A percentile compares a stretch with the other conserved stretches of the same genome.
Evolutionary conservation across 2,113 vertebrate genomes (phyloP).

Genomic region (Hipposideros armiger): DNA sequence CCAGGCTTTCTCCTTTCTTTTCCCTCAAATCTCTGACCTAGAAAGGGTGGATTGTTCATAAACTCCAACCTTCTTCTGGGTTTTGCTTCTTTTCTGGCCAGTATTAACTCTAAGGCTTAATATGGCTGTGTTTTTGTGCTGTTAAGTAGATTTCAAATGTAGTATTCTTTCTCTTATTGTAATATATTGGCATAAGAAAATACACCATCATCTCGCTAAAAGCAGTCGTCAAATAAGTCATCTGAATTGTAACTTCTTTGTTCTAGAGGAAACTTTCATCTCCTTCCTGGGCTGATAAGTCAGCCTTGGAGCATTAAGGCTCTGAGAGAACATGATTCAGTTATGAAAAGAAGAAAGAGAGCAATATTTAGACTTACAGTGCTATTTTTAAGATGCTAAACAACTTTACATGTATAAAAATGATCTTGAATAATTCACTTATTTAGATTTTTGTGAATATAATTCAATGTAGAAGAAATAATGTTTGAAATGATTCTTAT

Average conservation of each 20-base stretch:
- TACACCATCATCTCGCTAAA: not conserved
- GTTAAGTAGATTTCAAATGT: conserved; percentile 2
- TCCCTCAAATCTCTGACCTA: not conserved
- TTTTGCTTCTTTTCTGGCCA: not conserved
- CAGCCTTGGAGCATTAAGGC: not conserved
- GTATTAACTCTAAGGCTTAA: not conserved
- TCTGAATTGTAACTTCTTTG: not conserved
- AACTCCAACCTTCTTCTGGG: not conserved
- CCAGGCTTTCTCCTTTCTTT: not conserved
- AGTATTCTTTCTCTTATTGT: not conserved
- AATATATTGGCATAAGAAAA: not conserved
- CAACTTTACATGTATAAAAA: not conserved
- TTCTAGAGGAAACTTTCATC: not conserved
- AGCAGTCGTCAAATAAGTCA: not conserved
- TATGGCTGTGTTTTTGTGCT: not conserved
- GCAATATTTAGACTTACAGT: not conserved
- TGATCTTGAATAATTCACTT: not conserved
- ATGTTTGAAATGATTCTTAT: not conserved
- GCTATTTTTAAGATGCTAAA: not conserved
- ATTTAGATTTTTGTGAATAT: not conserved
- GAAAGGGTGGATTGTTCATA: not conserved
- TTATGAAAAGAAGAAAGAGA: not conserved
- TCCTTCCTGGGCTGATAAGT: not conserved
- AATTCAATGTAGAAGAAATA: not conserved
- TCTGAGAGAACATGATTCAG: not conserved